Conservation (phyloP, 2,888 invertebrate genomes). For the Drosophila borealis region DNA sequence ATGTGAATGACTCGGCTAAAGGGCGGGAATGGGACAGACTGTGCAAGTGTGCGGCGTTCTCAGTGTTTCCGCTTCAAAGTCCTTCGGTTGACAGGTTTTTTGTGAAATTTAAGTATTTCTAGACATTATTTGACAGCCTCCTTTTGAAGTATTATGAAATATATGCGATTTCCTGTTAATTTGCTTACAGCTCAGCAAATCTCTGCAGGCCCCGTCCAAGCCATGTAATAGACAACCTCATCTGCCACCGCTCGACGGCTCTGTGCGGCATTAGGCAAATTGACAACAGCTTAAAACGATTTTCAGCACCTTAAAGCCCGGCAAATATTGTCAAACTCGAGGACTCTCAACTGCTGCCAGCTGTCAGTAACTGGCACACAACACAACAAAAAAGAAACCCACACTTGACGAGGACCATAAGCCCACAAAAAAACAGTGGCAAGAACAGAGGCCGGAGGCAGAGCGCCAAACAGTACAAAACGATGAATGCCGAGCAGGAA, state of each 20-base stretch:
- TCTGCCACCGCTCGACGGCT: conserved; percentile 33
- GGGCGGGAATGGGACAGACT: conserved; percentile 12
- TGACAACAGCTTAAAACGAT: conserved; percentile 75
- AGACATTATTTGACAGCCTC: conserved; percentile 33
- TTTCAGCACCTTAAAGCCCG: conserved; percentile 63
- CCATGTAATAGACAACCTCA: conserved; percentile 50
- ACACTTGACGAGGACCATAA: conserved; percentile 48
- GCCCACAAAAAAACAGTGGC: conserved; percentile 21
- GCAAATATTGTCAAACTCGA: conserved; percentile 52
- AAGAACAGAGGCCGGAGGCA: conserved; percentile 12
- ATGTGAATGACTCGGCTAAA: conserved; percentile 52
- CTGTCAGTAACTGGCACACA: conserved; percentile 29
- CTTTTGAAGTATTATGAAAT: conserved; percentile 37
- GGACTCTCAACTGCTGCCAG: conserved; percentile 33
- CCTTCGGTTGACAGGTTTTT: conserved; percentile 3
- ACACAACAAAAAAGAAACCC: conserved; percentile 21
- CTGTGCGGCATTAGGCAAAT: conserved; percentile 72
- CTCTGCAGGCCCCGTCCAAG: conserved; percentile 22
- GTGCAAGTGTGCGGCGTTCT: conserved; percentile 1
- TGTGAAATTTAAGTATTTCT: conserved; percentile 30
- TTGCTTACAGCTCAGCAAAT: conserved; percentile 41
- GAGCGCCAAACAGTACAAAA: conserved; percentile 37
- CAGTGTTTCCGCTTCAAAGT: neutral
- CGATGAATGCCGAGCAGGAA: conserved; percentile 69
- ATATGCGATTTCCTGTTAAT: conserved; percentile 39